Evolutionary conservation across 2,888 invertebrate species (phyloP).

Genomic region (Sabatieria punctata): DNA sequence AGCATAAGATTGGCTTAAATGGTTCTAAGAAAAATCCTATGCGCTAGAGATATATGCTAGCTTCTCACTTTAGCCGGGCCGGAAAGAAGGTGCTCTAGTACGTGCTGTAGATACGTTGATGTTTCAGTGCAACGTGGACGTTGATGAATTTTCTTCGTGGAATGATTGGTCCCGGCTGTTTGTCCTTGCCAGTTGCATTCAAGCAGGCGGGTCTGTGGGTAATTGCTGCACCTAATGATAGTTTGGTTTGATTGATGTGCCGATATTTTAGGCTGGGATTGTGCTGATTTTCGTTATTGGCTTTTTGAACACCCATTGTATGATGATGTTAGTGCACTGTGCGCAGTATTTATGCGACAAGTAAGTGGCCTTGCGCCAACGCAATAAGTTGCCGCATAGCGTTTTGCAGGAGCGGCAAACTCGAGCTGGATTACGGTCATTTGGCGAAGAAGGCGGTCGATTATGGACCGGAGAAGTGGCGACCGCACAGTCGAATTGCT

Average conservation of each 20-base stretch:
- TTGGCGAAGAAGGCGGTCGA: conserved; percentile 29
- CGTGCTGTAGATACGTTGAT: no score
- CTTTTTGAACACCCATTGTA: conserved; percentile 21
- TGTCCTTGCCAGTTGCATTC: conserved; percentile 8
- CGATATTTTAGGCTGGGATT: conserved; percentile 19
- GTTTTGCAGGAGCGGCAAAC: conserved; percentile 17
- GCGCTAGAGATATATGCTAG: no score
- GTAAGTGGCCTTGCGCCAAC: conserved; percentile 11
- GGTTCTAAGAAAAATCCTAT: no score
- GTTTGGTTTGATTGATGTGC: not conserved
- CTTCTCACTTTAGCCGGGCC: no score
- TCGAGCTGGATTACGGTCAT: conserved; percentile 32
- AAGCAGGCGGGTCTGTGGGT: conserved; percentile 10
- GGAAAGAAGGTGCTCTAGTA: no score
- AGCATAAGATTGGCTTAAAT: no score
- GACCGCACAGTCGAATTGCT: conserved; percentile 15
- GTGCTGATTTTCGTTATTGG: conserved; percentile 21
- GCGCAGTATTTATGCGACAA: conserved; percentile 21
- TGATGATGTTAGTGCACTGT: conserved; percentile 24
- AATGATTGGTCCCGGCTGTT: conserved; percentile 10
- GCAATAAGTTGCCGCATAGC: not conserved
- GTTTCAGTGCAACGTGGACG: no score
- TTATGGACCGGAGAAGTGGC: conserved; percentile 18
- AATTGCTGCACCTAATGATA: not conserved
- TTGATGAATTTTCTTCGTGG: conserved; percentile 7